Evolutionary conservation across 2,888 invertebrate species (phyloP), one percentile per base, ranked within the genome.

Genomic region (Smittia sp.): DNA sequence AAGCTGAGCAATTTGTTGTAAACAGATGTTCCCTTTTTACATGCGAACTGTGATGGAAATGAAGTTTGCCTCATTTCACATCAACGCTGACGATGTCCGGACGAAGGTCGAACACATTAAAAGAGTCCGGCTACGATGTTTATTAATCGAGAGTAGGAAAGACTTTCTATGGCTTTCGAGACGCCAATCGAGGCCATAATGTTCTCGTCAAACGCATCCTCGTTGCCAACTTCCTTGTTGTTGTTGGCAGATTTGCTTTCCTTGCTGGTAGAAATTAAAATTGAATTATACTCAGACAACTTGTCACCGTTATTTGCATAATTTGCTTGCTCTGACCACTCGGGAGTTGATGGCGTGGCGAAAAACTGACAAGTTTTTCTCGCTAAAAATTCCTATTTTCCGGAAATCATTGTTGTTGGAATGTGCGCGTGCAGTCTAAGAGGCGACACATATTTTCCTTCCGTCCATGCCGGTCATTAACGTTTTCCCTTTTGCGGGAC

Each of bases 361-460:
- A 46, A 46, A 18, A 58, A 58, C 24, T 18, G 58, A 22, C n/a
- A 25, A 63, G 24, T 63, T 22, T 24, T 24, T 63, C 6, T 25
- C 24, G n/a, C 25, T n/a, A 63, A 22, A 63, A 13, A 25, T n/a
- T 63, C 24, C 1, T n/a, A n/a, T 9, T 22, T 27, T 25, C n/a
- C 24, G n/a, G 24, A 9, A 63, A 63, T 63, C n/a, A 24, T 46
- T 46, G 6, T 46, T 46, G 22, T 46, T 46, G 68, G 41, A 68
- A 41, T 24, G 22, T 18, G 39, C 22, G 11, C 68, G 68, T 68
- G 68, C 24, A 68, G 68, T 68, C 68, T 41, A 13, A n/a, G 24
- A 24, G 68, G 68, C 68, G 68, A 68, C 68, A 68, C 46, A 58
- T 18, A 58, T 58, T 58, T 58, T 58, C 18, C 11, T 58, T 58